Evolutionary conservation across 2,888 invertebrate species (phyloP), one percentile per base, ranked within the genome.

Genomic region (Agonum fuliginosum): DNA sequence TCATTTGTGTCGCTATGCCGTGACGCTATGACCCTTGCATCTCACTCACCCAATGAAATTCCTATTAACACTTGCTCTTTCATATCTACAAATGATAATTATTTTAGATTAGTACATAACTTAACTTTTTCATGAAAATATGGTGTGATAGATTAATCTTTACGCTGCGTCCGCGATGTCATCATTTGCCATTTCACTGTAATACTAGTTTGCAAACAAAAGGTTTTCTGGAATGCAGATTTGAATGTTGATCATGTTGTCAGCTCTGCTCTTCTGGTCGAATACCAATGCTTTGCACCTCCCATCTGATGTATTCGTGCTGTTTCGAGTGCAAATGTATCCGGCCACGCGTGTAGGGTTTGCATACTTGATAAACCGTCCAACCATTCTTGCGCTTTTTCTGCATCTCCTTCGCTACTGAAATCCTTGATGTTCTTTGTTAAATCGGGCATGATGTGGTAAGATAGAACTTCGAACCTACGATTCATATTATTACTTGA

Each of bases 271-370:
- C 22, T 24, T 69, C 17, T 75, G 5, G 75, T 12, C 19, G 8
- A 8, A 8, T 41, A 24, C 67, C 75, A 75, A 69, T 20, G 24
- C 5, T 27, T n/a, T 24, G 75, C 65, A 4, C 75, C 41, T 1
- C 43, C 48, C 4, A 8, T 27, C 30, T 70, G 30, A 19, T 69
- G 46, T 41, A 51, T 65, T 12, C 75, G 19, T 20, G 79, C 79
- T 12, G 78, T 73, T 43, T 79, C 69, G 19, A 75, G 37, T 37
- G 78, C 67, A 20, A 54, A 75, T 3, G 43, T 67, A 14, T 76
- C 78, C 19, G 54, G 79, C 79, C 71, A 79, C 37, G 34, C 51
- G 30, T 79, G 74, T 22, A 79, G 46, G 46, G 62, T 34, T 12
- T 43, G 19, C 78, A 77, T 79, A 22, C 78, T 69, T 20, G 65